Conservation (phyloP, 2,888 invertebrate genomes). For the Acheta domesticus region DNA sequence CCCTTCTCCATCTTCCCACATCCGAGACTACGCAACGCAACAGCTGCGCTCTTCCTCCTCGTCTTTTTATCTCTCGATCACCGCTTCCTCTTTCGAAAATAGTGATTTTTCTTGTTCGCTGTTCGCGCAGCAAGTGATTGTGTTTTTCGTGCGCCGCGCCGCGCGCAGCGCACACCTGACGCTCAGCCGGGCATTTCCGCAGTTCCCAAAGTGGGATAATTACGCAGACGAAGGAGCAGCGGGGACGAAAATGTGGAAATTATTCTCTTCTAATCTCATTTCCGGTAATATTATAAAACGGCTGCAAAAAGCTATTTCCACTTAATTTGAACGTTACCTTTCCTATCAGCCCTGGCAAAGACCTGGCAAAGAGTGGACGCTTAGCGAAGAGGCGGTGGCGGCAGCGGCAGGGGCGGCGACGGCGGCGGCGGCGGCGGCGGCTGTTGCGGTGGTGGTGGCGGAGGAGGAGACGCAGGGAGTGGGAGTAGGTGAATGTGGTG, state of each 20-base stretch:
- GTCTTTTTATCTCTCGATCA: background rate
- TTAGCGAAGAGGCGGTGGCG: background rate
- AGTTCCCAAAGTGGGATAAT: conserved; percentile 18
- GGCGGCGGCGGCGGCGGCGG: background rate
- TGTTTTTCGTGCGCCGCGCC: background rate
- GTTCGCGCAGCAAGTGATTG: conserved; percentile 6
- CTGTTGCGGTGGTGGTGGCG: background rate
- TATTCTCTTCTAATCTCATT: conserved; percentile 12
- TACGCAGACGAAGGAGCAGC: background rate
- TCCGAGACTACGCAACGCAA: background rate
- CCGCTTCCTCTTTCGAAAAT: background rate
- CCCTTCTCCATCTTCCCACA: background rate
- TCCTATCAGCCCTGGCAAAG: background rate
- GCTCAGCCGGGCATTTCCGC: background rate
- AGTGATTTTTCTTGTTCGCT: background rate
- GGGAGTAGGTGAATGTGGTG: too few relatives aligned
- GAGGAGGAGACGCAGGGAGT: background rate
- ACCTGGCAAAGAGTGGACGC: too few relatives aligned
- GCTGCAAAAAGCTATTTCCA: conserved; percentile 18
- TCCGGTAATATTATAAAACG: conserved; percentile 5
- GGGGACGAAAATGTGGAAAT: background rate
- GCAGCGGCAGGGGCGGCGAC: background rate
- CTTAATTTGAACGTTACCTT: conserved; percentile 18
- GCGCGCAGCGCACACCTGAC: conserved; percentile 18
- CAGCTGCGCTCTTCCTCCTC: background rate